phyloP scores from a whole-genome alignment of 1,140 invertebrate species.

The Trichomalopsis sarcophagae region DNA sequence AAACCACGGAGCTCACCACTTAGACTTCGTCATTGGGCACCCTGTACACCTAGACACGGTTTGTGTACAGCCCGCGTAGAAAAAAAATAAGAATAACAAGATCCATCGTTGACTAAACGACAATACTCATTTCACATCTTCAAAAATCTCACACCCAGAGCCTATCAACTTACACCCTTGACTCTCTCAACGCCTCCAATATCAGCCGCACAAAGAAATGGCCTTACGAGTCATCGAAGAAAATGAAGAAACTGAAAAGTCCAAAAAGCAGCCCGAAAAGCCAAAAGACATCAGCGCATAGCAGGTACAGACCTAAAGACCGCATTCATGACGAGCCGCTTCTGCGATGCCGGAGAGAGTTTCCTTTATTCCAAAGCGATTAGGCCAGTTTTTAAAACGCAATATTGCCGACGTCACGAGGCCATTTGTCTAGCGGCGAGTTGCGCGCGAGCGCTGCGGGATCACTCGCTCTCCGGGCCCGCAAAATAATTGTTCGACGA shows the following conservation, averaged over 20 bases:
- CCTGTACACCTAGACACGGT: no score
- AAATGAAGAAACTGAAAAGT: conserved; percentile 47
- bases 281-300: neutral
- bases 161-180: neutral
- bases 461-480: conserved; percentile 55
- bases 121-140: no score
- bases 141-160: no score
- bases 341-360: conserved; percentile 19
- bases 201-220: neutral
- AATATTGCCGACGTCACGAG: conserved; percentile 72
- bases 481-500: conserved; percentile 65
- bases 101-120: no score
- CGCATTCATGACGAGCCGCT: conserved; percentile 11
- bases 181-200: neutral
- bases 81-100: no score
- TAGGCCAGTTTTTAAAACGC: conserved; percentile 70
- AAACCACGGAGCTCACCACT: no score
- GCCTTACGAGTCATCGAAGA: conserved; percentile 44
- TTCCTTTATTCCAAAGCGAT: conserved; percentile 54
- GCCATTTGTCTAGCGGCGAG: conserved; percentile 72
- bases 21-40: no score
- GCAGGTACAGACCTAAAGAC: neutral
- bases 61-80: no score
- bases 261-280: neutral
- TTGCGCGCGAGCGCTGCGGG: conserved; percentile 68